Conservation (phyloP, 1,140 invertebrate genomes). For the Babylonia areolata region DNA sequence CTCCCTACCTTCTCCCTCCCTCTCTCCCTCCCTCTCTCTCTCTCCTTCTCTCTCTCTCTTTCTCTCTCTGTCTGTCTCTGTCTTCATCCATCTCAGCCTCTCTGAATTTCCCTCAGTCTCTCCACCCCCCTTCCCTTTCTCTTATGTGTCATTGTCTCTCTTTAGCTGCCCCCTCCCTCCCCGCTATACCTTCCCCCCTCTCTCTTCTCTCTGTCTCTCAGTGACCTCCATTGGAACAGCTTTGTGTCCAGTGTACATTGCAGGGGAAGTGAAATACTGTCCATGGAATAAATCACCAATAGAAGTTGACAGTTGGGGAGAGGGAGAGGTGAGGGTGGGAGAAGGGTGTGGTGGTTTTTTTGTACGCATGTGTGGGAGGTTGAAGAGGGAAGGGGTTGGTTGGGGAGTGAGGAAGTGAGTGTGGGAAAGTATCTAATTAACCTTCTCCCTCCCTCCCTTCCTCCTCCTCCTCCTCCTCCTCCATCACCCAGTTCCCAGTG, state of each 20-base stretch:
- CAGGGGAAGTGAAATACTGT: too few relatives aligned
- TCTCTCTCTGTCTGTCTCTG: background rate
- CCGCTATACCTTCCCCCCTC: background rate
- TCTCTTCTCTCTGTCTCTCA: background rate
- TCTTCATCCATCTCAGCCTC: background rate
- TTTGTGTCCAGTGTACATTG: too few relatives aligned
- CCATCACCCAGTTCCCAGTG: background rate
- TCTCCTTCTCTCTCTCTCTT: background rate
- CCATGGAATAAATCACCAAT: too few relatives aligned
- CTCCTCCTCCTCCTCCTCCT: background rate
- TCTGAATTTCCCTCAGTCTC: too few relatives aligned
- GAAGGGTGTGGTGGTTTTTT: too few relatives aligned
- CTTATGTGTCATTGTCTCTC: background rate
- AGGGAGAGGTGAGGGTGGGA: too few relatives aligned
- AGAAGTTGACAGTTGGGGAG: too few relatives aligned
- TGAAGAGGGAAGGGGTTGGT: too few relatives aligned
- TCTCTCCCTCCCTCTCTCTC: background rate
- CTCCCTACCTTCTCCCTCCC: background rate
- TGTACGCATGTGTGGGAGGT: too few relatives aligned
- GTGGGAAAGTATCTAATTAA: too few relatives aligned
- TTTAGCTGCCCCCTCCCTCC: background rate
- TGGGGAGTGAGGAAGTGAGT: too few relatives aligned
- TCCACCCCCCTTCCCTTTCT: background rate
- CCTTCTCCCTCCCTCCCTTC: background rate
- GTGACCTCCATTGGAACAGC: too few relatives aligned